Conservation (phyloP, 2,797 vertebrate species). For the Sebastes trivittatus region DNA sequence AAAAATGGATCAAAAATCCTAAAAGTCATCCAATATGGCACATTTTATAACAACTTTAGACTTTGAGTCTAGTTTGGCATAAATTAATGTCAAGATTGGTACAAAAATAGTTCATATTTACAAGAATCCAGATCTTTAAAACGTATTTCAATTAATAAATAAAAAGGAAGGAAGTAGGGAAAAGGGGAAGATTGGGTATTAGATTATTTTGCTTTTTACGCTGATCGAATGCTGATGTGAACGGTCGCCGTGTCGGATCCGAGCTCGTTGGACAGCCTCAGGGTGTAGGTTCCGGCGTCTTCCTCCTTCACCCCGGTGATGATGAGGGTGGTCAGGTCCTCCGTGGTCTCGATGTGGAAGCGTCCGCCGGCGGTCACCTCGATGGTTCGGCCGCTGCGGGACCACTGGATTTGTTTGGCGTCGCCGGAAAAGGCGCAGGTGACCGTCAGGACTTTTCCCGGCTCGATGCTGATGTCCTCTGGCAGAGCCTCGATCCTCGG, state of each 20-base stretch:
- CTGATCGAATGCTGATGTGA: conserved; percentile 95
- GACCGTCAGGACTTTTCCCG: conserved; percentile 96
- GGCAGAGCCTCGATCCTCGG: conserved; percentile 98
- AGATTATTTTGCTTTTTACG: conserved; percentile 62
- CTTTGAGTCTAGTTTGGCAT: conserved; percentile 86
- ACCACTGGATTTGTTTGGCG: conserved; percentile 91
- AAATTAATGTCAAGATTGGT: conserved; percentile 84
- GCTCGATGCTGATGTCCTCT: conserved; percentile 95
- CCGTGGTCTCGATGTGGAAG: conserved; percentile 96
- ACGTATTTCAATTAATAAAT: conserved; percentile 81
- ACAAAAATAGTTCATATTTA: conserved; percentile 99
- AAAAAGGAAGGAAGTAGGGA: conserved; percentile 82
- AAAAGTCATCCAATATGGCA: conserved; percentile 89
- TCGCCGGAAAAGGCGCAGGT: conserved; percentile 94
- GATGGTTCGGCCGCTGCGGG: conserved; percentile 85
- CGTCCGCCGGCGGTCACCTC: conserved; percentile 88
- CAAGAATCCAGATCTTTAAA: conserved; percentile 90
- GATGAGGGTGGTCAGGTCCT: conserved; percentile 96
- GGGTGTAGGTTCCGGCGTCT: conserved; percentile 93
- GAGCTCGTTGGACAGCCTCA: conserved; percentile 93
- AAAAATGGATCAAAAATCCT: conserved; percentile 89
- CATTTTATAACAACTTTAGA: conserved; percentile 87
- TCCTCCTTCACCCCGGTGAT: conserved; percentile 93
- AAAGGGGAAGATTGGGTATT: conserved; percentile 72
- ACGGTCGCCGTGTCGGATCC: conserved; percentile 95